Base-by-base conservation (phyloP, 2,113 vertebrate species). In the Cyprinodon variegatus region DNA sequence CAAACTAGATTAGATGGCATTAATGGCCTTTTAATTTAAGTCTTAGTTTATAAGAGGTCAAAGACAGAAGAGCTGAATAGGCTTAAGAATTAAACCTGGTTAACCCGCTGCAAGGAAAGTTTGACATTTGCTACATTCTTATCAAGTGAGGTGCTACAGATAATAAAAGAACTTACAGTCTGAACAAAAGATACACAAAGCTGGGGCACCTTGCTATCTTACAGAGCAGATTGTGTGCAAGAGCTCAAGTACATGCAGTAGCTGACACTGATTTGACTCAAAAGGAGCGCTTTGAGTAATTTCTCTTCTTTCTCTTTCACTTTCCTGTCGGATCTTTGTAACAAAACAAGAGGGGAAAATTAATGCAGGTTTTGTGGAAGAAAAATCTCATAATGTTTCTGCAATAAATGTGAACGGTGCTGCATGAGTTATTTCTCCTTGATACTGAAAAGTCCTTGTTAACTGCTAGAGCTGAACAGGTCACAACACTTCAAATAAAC, bases 21-120 rank as follows among this genome's bases (percentile, higher is more conserved):
- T 92, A 92, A 88, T 83, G 76, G 86, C 84, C 78, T 85, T 90
- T 91, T 90, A 90, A 91, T 90, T 87, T 87, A 90, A 90, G 82
- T 84, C 89, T 53, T 57, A 74, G 79, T 73, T 91, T 91, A 91
- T 90, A 89, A 84, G 83, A 82, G 90, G 91, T 92, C 93, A 92
- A 92, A 90, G 85, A 86, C 79, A 81, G 90, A 86, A 77, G 84
- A 70, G 67, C 72, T 82, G 86, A 83, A 91, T 84, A 86, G 87
- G 84, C 87, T 91, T 88, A 72, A n/a, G 72, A 86, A 82, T 84
- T 81, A 77, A 84, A 86, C 70, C 60, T 78, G 84, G 83, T 90
- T 86, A 90, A 90, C 75, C 88, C 80, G 76, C 79, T 50, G 66
- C 71, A 72, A 84, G 70, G 3, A 17, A 14, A 77, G 74, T 61